phyloP scores from a whole-genome alignment of 2,113 vertebrate species.

The Tupaia tana region DNA sequence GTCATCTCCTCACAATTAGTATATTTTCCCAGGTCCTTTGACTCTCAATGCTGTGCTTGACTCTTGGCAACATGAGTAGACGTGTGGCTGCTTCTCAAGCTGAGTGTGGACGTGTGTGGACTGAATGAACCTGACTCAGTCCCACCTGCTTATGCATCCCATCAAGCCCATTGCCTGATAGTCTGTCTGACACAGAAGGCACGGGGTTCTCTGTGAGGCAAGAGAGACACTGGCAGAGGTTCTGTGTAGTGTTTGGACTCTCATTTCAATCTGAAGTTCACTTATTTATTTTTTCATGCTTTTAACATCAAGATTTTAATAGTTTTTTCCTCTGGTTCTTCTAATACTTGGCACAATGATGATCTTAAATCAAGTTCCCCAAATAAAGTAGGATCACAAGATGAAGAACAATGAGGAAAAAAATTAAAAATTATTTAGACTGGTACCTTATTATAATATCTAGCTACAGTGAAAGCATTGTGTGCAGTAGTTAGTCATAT shows the following conservation, averaged over 20 bases:
- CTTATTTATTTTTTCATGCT: background rate
- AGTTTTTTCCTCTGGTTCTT: background rate
- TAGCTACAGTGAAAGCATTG: background rate
- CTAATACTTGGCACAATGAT: background rate
- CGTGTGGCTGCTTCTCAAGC: background rate
- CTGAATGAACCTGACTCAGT: background rate
- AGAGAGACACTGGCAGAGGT: background rate
- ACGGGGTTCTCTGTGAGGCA: background rate
- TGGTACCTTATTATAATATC: background rate
- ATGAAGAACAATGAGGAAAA: background rate
- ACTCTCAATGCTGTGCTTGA: background rate
- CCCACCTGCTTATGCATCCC: background rate
- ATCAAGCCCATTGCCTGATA: rapidly evolving
- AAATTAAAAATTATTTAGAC: background rate
- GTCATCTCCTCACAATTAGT: background rate
- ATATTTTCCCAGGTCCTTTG: background rate
- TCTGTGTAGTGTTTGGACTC: background rate
- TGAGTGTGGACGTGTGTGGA: background rate
- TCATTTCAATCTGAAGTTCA: background rate
- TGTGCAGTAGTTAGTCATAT: background rate
- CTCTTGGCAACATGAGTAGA: background rate
- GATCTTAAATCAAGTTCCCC: background rate
- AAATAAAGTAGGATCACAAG: background rate
- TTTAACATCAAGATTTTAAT: slow-evolving; percentile 14
- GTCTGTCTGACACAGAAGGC: background rate